phyloP scores from a whole-genome alignment of 1,140 invertebrate species.

The Phymorhynchus buccinoides region DNA sequence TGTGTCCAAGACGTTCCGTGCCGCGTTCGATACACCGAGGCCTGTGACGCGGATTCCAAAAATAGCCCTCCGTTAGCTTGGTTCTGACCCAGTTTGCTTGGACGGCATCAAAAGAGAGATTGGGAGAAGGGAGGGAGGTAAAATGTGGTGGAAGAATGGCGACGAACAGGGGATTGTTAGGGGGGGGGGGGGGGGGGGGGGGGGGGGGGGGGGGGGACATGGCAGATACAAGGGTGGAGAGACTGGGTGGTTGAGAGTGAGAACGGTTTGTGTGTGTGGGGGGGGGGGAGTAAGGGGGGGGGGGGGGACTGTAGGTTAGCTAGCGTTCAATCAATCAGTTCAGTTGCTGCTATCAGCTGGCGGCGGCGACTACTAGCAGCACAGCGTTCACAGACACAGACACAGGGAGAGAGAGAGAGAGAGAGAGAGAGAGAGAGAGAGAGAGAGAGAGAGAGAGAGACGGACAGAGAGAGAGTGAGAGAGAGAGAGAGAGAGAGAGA shows the following conservation, averaged over 20 bases:
- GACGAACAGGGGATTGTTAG: neutral
- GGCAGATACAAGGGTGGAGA: too few relatives aligned
- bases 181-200: neutral
- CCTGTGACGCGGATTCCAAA: neutral
- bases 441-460: neutral
- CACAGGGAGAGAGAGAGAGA: neutral
- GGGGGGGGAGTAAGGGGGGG: neutral
- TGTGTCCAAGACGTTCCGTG: slow-evolving; percentile 5
- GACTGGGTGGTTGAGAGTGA: too few relatives aligned
- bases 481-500: neutral
- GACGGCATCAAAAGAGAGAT: neutral
- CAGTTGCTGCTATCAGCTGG: slow-evolving; percentile 26
- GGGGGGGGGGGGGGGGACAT: neutral
- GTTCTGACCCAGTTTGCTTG: slow-evolving; percentile 13
- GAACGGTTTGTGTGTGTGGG: too few relatives aligned
- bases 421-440: neutral
- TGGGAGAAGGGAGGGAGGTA: neutral
- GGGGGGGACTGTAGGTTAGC: neutral
- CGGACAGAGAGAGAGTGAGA: neutral
- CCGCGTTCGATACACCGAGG: neutral
- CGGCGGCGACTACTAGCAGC: slow-evolving; percentile 12
- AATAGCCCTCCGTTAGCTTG: slow-evolving; percentile 12
- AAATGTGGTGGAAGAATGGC: neutral
- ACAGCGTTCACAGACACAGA: neutral
- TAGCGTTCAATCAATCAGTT: slow-evolving; percentile 32